Conservation (phyloP, 1,140 invertebrate genomes). For the Drosophila quadrilineata region DNA sequence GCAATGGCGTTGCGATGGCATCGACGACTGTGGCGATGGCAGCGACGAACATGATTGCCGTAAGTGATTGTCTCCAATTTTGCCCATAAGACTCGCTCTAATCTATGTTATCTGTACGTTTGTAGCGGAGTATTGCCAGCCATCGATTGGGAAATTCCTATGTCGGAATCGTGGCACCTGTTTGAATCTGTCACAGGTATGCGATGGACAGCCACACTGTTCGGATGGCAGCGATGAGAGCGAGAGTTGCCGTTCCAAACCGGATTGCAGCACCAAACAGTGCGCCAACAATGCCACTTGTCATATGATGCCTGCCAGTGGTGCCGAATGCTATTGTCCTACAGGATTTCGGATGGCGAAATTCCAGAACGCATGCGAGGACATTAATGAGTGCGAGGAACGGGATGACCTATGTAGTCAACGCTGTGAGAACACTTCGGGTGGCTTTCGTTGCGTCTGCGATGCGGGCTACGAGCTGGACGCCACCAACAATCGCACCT, state of each 20-base stretch:
- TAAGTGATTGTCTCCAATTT: conserved; percentile 63
- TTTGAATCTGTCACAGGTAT: conserved; percentile 83
- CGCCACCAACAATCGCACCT: conserved; percentile 85
- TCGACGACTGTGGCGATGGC: conserved; percentile 85
- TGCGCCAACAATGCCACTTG: conserved; percentile 55
- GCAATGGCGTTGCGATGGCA: conserved; percentile 71
- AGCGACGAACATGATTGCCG: conserved; percentile 86
- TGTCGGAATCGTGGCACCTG: conserved; percentile 82
- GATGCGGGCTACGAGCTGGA: conserved; percentile 87
- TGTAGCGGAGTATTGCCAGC: conserved; percentile 40
- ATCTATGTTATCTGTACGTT: neutral
- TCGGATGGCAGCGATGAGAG: conserved; percentile 81
- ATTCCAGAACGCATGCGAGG: conserved; percentile 81
- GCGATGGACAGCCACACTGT: conserved; percentile 83
- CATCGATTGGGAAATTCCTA: conserved; percentile 57
- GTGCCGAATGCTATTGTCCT: conserved; percentile 82
- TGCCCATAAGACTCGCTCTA: neutral
- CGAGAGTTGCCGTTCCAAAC: conserved; percentile 47
- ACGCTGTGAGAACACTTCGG: conserved; percentile 88
- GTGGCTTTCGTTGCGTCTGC: conserved; percentile 91
- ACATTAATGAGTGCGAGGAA: conserved; percentile 91
- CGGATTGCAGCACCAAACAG: conserved; percentile 45
- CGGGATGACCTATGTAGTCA: conserved; percentile 90
- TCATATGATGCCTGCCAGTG: conserved; percentile 67
- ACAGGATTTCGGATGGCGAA: conserved; percentile 76